Evolutionary conservation across 2,797 vertebrate species (phyloP), one percentile per base, ranked within the genome.

Genomic region (Cossypha dichroa): DNA sequence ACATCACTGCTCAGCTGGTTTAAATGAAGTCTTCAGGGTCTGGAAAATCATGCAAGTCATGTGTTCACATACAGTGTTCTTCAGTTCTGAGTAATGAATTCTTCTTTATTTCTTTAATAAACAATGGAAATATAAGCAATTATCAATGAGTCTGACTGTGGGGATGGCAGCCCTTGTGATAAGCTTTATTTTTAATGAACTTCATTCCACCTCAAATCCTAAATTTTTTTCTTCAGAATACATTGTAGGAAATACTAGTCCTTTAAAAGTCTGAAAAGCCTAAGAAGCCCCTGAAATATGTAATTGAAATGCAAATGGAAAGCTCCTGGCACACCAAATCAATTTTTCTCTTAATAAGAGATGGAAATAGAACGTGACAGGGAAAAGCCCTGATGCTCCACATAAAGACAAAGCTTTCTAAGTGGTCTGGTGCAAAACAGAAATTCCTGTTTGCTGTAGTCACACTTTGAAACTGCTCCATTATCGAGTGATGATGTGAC

Each of bases 281-380:
- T 59, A 43, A 77, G 76, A 90, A 73, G 54, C 45, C 58, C 48
- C 45, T 23, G 79, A 81, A 77, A 79, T 82, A 45, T 66, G 69
- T 93, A 94, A 86, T 78, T 73, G 91, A 95, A 95, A 93, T 93
- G 93, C 91, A 95, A 92, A 94, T 80, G 31, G n/a, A 23, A 92
- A 62, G 76, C 81, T 83, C 48, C 68, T 41, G 64, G 96, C 87
- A 67, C 40, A 79, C 68, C 85, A 90, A 85, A 80, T 95, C 94
- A 76, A 85, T 91, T 88, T 93, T 77, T 77, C 59, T 76, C 43
- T 84, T 92, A 91, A 89, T 80, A 94, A 91, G 94, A 85, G 76
- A 89, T 0, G 4, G 92, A 96, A 94, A 90, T 70, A 59, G 79
- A 81, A 91, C 22, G 63, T 58, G 77, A 85, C 88, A 85, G 0